Base-by-base conservation (phyloP, 1,140 invertebrate genomes). In the Thaumatotibia leucotreta region DNA sequence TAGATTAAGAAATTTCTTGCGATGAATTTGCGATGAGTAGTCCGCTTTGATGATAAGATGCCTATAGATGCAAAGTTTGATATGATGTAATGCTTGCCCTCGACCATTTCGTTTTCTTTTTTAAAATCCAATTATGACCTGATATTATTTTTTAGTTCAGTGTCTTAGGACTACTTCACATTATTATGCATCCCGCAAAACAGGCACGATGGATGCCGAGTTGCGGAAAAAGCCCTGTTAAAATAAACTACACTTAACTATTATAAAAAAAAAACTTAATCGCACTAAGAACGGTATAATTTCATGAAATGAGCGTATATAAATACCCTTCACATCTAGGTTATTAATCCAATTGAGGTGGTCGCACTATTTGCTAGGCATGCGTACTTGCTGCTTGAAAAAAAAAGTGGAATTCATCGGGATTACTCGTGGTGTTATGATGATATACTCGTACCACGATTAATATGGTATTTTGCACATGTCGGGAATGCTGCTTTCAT, bases 321-420 rank as follows among this genome's bases (percentile, higher is more conserved):
- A 73, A 73, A 72, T 67, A 33, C 31, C 54, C 35, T 74, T 66
- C 75, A 77, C 78, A 65, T 71, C 29, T 32, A 68, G 69, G 64
- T 73, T 77, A 77, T 76, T 77, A 81, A 81, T 79, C 72, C 66
- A 73, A 77, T 76, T 79, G 68, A 70, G 54, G 72, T 67, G 68
- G 67, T 68, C 65, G 27, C 62, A 61, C 64, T 67, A 64, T 70
- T 62, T 45, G 68, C 64, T 58, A 64, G 61, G 58, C 52, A 45
- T 33, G 31, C 39, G 39, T 63, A 31, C 35, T 32, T 61, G 29
- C 58, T 8, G 33, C 27, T 61, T 61, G 33, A 61, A 49, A 58
- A 32, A 54, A 45, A 45, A 0, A 5, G 14, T 9, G 17, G 39
- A 20, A 45, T 45, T 45, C 39, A 5, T 45, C 20, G 39, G 39